phyloP scores from a whole-genome alignment of 2,797 vertebrate genomes.

The Falco naumanni region DNA sequence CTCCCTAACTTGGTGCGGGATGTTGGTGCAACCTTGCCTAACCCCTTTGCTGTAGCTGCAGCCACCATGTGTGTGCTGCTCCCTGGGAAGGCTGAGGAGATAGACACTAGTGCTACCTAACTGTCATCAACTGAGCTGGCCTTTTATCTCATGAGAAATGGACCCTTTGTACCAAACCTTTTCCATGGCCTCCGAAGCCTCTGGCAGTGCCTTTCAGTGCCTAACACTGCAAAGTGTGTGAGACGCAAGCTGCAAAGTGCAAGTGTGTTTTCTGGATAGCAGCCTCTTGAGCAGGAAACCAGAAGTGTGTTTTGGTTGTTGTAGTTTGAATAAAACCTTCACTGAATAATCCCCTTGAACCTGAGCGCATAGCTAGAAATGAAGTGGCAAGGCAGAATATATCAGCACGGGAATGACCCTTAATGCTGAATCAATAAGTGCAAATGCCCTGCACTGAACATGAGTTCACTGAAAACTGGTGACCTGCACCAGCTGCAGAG shows the following conservation, averaged over 20 bases:
- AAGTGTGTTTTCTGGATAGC: neutral
- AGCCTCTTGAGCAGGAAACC: neutral
- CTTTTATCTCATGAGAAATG: neutral
- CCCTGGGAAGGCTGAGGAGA: neutral
- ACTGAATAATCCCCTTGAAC: neutral
- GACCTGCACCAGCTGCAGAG: neutral
- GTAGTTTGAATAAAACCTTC: neutral
- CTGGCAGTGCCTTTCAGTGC: neutral
- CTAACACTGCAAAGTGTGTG: neutral
- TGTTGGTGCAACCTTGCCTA: too few species aligned
- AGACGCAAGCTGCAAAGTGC: neutral
- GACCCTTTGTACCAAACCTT: neutral
- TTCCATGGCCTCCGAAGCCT: neutral
- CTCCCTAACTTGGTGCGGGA: neutral
- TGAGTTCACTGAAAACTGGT: neutral
- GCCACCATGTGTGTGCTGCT: accelerated
- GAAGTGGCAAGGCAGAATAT: neutral
- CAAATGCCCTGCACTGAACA: neutral
- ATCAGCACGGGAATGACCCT: neutral
- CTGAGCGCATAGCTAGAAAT: neutral
- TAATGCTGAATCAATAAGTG: neutral
- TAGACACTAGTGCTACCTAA: accelerated
- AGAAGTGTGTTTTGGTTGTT: neutral
- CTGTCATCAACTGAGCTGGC: neutral
- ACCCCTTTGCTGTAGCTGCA: neutral